These are phyloP conservation scores for Gymnopithys bicolor DNA, from an alignment of 2,797 vertebrate genomes.

Conservation along the genomic window DNA sequence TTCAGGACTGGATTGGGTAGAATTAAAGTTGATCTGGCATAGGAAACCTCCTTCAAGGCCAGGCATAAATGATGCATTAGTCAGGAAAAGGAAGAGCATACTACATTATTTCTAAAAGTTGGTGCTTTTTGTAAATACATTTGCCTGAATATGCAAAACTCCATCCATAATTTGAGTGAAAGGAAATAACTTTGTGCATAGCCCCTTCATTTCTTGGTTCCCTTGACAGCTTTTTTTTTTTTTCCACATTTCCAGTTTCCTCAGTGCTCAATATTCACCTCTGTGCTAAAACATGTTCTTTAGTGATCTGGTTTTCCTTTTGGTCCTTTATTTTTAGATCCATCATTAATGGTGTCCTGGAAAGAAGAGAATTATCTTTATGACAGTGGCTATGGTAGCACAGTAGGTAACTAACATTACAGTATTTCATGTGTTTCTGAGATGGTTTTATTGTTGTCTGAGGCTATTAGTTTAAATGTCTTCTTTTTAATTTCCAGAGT, in stretches of 20 bases:
- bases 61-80: background rate
- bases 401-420: constrained; percentile 81
- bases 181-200: background rate
- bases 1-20: background rate
- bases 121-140: background rate
- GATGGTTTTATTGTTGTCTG: background rate
- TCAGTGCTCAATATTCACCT: background rate
- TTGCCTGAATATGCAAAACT: background rate
- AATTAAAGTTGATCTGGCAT: background rate
- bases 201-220: background rate
- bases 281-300: background rate
- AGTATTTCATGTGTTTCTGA: background rate
- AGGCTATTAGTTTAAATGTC: background rate
- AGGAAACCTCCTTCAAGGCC: background rate
- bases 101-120: background rate
- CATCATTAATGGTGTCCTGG: constrained; percentile 77
- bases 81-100: background rate
- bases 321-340: constrained; percentile 66
- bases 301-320: background rate
- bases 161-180: background rate
- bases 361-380: constrained; percentile 83
- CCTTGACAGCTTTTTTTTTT: background rate
- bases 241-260: background rate
- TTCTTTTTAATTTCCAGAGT: constrained; percentile 68
- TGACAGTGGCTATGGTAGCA: constrained; percentile 81